Percentiles rank a stretch among this genome's conserved stretches.
phyloP scores from a whole-genome alignment of 2,888 invertebrate genomes.

The Pteria penguin region DNA sequence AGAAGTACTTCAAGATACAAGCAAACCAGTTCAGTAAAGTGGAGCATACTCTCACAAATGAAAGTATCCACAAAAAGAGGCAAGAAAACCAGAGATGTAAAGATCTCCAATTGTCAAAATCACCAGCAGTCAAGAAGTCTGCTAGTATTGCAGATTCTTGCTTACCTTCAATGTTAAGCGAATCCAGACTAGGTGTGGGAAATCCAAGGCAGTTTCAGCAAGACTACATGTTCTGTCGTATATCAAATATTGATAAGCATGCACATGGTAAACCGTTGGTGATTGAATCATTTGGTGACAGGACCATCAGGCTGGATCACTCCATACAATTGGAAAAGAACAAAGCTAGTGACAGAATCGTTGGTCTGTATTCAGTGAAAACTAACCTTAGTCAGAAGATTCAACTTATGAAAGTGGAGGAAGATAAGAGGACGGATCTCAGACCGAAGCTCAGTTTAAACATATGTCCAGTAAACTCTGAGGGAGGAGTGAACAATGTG shows the following conservation, averaged over 20 bases:
- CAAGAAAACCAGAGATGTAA: conserved; percentile 59
- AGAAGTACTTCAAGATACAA: conserved; percentile 74
- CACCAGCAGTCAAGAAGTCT: not conserved
- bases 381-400: conserved; percentile 64
- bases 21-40: conserved; percentile 62
- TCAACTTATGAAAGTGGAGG: conserved; percentile 61
- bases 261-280: not conserved
- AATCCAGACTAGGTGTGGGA: not conserved
- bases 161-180: not conserved
- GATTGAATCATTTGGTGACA: not conserved
- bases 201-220: not conserved
- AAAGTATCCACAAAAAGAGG: conserved; percentile 61
- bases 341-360: conserved; percentile 53
- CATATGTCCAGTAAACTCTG: no score
- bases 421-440: conserved; percentile 10
- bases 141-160: not conserved
- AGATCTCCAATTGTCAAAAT: conserved; percentile 43
- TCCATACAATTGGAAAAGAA: conserved; percentile 60
- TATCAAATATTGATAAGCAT: conserved; percentile 5
- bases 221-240: not conserved
- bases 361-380: conserved; percentile 70
- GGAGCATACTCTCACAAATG: conserved; percentile 63
- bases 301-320: conserved; percentile 59
- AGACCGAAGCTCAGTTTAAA: conserved; percentile 49
- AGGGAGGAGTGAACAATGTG: not conserved